phyloP scores from a whole-genome alignment of 2,797 vertebrate species.

The Acipenser transmontanus region DNA sequence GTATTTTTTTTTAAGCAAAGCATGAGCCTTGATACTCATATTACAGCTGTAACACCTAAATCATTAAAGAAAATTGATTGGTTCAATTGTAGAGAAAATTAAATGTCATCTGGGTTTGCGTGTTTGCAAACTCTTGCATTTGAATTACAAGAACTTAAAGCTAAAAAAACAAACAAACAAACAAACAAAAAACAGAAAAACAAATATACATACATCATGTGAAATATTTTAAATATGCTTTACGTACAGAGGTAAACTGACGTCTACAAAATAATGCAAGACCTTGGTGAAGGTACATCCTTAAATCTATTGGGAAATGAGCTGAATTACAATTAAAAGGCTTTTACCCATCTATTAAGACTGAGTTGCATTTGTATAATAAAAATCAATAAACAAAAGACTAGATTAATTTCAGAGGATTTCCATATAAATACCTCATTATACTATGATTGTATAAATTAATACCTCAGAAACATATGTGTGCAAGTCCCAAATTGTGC shows the following conservation, averaged over 20 bases:
- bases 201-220: too few species aligned
- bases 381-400: conserved; percentile 14
- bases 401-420: conserved; percentile 14
- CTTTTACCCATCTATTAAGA: conserved; percentile 18
- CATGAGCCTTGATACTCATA: conserved; percentile 1
- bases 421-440: conserved; percentile 26
- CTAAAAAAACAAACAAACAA: conserved; percentile 7
- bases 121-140: background rate
- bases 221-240: too few species aligned
- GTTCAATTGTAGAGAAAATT: conserved; percentile 7
- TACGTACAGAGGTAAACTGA: too few species aligned
- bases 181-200: background rate
- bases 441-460: conserved; percentile 20
- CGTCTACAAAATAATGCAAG: too few species aligned
- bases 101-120: conserved; percentile 12
- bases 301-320: too few species aligned
- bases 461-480: conserved; percentile 18
- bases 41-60: background rate
- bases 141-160: background rate
- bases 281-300: too few species aligned
- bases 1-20: conserved; percentile 9
- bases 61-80: background rate
- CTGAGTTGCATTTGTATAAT: conserved; percentile 18
- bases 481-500: conserved; percentile 12
- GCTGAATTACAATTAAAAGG: too few species aligned